Evolutionary conservation across 2,113 vertebrate genomes (phyloP), one percentile per base, ranked within the genome.

Genomic region (Pangasianodon hypophthalmus): DNA sequence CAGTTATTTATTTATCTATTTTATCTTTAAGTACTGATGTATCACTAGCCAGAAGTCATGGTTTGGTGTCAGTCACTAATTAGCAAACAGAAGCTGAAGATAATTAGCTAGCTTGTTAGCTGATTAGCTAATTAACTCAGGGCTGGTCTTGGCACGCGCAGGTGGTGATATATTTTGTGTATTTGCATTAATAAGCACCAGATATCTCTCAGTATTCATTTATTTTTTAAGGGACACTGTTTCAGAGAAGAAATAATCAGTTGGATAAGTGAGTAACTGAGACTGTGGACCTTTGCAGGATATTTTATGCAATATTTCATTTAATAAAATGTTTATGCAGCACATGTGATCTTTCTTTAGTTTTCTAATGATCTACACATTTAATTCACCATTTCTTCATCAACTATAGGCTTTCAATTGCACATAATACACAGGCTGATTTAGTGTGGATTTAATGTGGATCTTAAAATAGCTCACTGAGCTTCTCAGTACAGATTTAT

Each of bases 81-180:
- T 44, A 84, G 37, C 19, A 60, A 84, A 60, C 32, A 60, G 32
- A 60, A 60, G 19, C 19, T 41, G 18, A 21, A 41, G 81, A 24
- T 56, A 32, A 54, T 54, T 83, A 83, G 52, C 80, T 80, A 50
- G 46, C 75, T 80, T 80, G 77, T 80, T 50, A 80, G 46, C 24
- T 52, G 77, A n/a, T 50, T 80, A 80, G 46, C 13, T 50, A 52
- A 52, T n/a, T 80, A 6, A n/a, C 77, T 6, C 46, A 46, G 41
- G 0, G 48, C n/a, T 19, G 16, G 3, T 83, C 14, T 54, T 54
- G 26, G 14, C 50, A 81, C 2, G 29, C 1, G 29, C 29, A 32
- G 6, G 26, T 54, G 48, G 48, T 2, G 2, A 32, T 32, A 3
- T 81, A 29, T 5, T 44, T 9, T 44, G 5, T 13, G 73, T 77